Conservation (phyloP, 2,888 invertebrate genomes). For the Alitta virens region DNA sequence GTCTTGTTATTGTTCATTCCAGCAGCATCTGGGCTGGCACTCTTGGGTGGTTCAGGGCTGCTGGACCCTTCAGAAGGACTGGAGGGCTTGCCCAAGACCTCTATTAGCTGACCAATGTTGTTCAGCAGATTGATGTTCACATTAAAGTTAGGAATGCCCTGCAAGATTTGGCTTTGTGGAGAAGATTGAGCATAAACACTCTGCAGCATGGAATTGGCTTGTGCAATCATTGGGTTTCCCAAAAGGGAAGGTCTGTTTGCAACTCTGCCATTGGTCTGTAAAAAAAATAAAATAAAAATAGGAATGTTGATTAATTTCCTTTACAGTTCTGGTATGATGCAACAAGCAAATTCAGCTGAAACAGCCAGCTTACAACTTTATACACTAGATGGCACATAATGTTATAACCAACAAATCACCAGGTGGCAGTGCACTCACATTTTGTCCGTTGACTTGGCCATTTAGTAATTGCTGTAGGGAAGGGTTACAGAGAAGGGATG, state of each 20-base stretch:
- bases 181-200: conserved; percentile 43
- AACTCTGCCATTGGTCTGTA: neutral
- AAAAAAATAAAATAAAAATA: neutral
- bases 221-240: conserved; percentile 49
- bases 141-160: neutral
- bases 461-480: neutral
- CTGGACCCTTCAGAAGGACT: neutral
- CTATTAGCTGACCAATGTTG: conserved; percentile 11
- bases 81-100: neutral
- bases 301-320: too few relatives aligned
- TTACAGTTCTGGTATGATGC: too few relatives aligned
- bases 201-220: conserved; percentile 55
- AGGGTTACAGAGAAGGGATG: conserved; percentile 1
- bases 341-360: too few relatives aligned
- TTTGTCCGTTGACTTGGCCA: neutral
- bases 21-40: neutral
- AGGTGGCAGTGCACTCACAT: neutral
- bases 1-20: conserved; percentile 1
- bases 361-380: too few relatives aligned
- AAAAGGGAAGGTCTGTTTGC: conserved; percentile 49
- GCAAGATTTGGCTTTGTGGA: neutral
- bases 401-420: too few relatives aligned
- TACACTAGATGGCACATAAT: too few relatives aligned
- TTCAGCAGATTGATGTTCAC: conserved; percentile 15
- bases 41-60: neutral